A percentile compares a stretch with the other conserved stretches of the same genome.
Evolutionary conservation across 2,797 vertebrate genomes (phyloP).

Genomic region (Amazonetta brasiliensis): DNA sequence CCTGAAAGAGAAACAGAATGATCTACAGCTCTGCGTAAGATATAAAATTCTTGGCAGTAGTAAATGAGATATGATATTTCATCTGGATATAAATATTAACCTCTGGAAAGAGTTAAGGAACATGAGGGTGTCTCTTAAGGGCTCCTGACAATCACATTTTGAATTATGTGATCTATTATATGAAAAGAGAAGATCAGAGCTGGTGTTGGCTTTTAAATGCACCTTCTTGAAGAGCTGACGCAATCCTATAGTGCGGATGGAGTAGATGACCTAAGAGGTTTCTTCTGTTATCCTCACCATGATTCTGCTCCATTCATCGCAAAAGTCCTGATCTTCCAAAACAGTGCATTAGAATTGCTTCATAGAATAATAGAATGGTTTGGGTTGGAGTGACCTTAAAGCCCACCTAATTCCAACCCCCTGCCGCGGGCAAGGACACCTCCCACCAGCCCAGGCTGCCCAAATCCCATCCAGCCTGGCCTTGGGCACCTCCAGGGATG

Average conservation of each 20-base stretch:
- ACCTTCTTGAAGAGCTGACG: background rate
- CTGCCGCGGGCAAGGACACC: fast-evolving
- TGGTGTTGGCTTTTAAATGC: background rate
- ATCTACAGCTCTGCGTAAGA: background rate
- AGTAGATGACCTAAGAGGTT: background rate
- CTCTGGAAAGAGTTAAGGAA: constrained; percentile 38
- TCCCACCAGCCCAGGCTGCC: too few species aligned
- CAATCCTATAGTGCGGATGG: fast-evolving
- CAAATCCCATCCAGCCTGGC: too few species aligned
- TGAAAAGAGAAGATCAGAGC: background rate
- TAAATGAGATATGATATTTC: constrained; percentile 14
- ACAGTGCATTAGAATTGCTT: background rate
- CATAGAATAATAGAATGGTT: too few species aligned
- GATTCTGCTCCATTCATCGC: background rate
- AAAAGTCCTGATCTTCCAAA: background rate
- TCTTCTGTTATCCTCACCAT: background rate
- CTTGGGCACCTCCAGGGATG: too few species aligned
- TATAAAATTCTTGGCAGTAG: background rate
- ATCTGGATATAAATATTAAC: constrained; percentile 49
- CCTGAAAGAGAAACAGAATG: background rate
- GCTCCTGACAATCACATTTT: background rate
- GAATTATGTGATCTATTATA: background rate
- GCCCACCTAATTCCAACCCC: too few species aligned
- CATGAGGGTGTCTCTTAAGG: background rate
- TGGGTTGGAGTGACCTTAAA: too few species aligned